Evolutionary conservation across 1,140 invertebrate species (phyloP).

Genomic region (Diabrotica undecimpunctata): DNA sequence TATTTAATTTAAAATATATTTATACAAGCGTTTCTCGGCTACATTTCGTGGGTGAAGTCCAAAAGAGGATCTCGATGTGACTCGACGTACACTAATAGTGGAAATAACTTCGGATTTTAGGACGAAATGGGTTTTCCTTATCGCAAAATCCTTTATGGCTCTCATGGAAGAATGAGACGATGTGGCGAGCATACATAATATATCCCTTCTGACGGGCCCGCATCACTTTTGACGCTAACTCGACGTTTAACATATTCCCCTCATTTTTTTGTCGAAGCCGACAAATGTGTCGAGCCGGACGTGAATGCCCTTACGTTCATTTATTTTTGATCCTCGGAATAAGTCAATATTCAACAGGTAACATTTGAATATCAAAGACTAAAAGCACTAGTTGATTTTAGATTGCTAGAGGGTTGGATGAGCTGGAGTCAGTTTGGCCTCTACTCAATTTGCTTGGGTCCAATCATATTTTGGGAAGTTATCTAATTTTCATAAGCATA

Average conservation of each 20-base stretch:
- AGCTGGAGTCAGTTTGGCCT: too few relatives aligned
- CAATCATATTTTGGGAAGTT: too few relatives aligned
- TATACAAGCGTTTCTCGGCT: too few relatives aligned
- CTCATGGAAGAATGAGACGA: not conserved
- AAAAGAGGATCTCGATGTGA: not conserved
- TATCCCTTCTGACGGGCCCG: not conserved
- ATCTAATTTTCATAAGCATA: too few relatives aligned
- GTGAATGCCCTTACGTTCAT: not conserved
- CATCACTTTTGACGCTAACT: not conserved
- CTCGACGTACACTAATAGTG: constrained; percentile 9
- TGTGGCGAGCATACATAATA: constrained; percentile 1
- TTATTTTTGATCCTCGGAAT: not conserved
- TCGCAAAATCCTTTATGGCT: constrained; percentile 9
- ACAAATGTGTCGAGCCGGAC: too few relatives aligned
- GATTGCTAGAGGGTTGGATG: too few relatives aligned
- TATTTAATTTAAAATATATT: too few relatives aligned
- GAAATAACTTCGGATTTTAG: constrained; percentile 16
- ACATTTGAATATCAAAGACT: too few relatives aligned
- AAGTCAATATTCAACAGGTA: not conserved
- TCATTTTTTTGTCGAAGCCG: not conserved
- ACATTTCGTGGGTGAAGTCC: too few relatives aligned
- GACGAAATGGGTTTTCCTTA: constrained; percentile 13
- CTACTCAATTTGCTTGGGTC: too few relatives aligned
- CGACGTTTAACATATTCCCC: not conserved
- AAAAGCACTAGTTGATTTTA: too few relatives aligned